These are phyloP conservation scores for Pomatorhinus ruficollis DNA, from an alignment of 2,113 vertebrate species.

Conservation along the genomic window DNA sequence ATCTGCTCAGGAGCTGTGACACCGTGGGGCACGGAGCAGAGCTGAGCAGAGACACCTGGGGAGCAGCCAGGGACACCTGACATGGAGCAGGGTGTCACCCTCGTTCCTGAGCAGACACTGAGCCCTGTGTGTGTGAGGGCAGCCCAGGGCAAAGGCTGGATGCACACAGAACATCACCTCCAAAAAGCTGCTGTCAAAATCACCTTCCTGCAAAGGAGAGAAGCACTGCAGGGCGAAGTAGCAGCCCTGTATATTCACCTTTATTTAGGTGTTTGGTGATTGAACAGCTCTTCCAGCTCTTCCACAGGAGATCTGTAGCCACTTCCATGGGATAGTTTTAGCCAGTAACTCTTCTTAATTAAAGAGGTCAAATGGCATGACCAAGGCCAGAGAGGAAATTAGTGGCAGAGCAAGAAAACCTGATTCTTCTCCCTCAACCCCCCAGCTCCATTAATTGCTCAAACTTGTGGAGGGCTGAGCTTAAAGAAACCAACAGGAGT, in stretches of 20 bases:
- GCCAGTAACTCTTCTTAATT: not conserved
- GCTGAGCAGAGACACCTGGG: not conserved
- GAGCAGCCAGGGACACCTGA: not conserved
- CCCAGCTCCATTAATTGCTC: not conserved
- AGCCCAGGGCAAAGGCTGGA: not conserved
- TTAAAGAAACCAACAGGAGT: not conserved
- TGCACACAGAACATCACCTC: not conserved
- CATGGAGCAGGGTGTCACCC: rapidly evolving
- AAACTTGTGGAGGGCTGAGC: not conserved
- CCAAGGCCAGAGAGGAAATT: not conserved
- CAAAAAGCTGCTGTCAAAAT: not conserved
- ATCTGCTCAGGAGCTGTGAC: not conserved
- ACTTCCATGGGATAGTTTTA: not conserved
- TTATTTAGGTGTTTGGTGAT: not conserved
- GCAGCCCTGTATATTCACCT: not conserved
- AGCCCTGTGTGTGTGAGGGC: not conserved
- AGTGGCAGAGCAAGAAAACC: not conserved
- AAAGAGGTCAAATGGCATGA: not conserved
- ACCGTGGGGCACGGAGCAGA: rapidly evolving
- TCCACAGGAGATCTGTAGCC: not conserved
- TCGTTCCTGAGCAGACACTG: rapidly evolving
- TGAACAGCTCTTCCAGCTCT: not conserved
- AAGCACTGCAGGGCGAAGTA: not conserved
- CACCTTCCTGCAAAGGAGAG: not conserved
- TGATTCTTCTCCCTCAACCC: not conserved